Base-by-base conservation (phyloP, 2,113 vertebrate species). In the Odobenus rosmarus region DNA sequence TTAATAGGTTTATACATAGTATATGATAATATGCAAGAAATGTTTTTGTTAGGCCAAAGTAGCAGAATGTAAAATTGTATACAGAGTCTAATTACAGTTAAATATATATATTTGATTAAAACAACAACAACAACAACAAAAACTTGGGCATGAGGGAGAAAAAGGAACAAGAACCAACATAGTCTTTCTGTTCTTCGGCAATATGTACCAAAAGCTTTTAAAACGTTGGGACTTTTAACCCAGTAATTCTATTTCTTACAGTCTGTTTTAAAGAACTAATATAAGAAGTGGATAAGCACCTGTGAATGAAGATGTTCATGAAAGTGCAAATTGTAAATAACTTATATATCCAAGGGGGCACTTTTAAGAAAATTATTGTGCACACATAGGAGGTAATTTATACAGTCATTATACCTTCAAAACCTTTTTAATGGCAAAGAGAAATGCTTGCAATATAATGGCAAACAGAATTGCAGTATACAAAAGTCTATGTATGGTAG, bases 251-350 rank as follows among this genome's bases (percentile, higher is more conserved):
- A 69, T 53, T 93, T 87, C 36, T 69, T 76, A 71, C 39, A 33
- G 57, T 90, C 16, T 59, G 12, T 88, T 97, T 69, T 74, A 84
- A 87, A 84, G 46, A 84, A 49, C 16, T n/a, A 59, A 64, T 71
- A 8, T 79, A 79, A 88, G 90, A 64, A 61, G 7, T 84, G 1
- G 13, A 74, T 62, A 88, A 93, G 80, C 12, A 72, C 4, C 49
- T 69, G 4, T 90, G 49, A 84, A 64, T 85, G 61, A 95, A 96
- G 67, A 49, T 85, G 61, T 18, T 87, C 51, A n/a, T 42, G 53
- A 67, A 31, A 95, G 36, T 87, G 39, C 61, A 96, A 81, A 89
- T 59, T 57, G 15, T 51, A 85, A 96, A 61, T 49, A 76, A 69
- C 24, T 81, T 81, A 80, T 46, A 84, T 76, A 39, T 57, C n/a